These are phyloP conservation scores for Amiota mariae DNA, from an alignment of 2,888 invertebrate species.

Conservation along the genomic window DNA sequence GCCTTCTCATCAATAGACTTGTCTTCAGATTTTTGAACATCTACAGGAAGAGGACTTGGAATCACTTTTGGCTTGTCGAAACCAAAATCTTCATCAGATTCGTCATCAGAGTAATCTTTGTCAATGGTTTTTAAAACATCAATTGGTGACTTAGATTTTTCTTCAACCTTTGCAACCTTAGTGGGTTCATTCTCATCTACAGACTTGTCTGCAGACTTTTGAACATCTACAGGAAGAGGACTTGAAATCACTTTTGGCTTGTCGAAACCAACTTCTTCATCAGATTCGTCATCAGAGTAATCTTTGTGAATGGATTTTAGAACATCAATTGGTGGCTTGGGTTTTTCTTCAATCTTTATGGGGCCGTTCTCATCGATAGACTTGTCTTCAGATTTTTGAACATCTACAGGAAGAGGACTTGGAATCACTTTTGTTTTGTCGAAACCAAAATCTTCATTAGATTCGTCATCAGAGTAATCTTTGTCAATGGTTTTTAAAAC, in stretches of 20 bases:
- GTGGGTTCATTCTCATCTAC: too few species aligned
- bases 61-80: conserved; percentile 9
- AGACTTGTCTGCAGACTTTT: too few species aligned
- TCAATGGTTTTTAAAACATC: conserved; percentile 9
- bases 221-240: neutral
- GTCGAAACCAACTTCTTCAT: neutral
- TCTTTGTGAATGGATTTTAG: neutral
- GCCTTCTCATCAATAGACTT: conserved; percentile 25
- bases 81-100: neutral
- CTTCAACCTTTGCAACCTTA: neutral
- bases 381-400: neutral
- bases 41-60: neutral
- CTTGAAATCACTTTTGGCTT: neutral
- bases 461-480: conserved; percentile 5
- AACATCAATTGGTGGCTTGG: neutral
- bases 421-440: conserved; percentile 15
- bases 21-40: conserved; percentile 5
- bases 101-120: conserved; percentile 28
- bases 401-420: neutral
- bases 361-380: neutral
- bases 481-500: neutral
- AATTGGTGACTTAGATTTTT: conserved; percentile 26
- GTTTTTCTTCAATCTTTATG: neutral
- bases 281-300: conserved; percentile 24
- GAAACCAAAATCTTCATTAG: neutral